phyloP scores from a whole-genome alignment of 2,888 invertebrate species.

The Sphaerophoria taeniata region DNA sequence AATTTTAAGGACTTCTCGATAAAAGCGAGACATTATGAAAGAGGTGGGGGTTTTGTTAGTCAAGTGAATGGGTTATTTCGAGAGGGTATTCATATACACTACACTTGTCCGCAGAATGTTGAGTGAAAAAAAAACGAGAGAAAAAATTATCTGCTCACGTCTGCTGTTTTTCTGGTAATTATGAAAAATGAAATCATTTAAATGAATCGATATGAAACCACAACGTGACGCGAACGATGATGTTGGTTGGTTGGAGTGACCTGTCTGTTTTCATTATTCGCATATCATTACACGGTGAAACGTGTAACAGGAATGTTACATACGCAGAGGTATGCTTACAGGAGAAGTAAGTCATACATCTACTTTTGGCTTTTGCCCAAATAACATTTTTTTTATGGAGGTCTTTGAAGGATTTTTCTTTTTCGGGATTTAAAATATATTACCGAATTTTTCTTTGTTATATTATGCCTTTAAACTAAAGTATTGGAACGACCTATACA shows the following conservation, averaged over 20 bases:
- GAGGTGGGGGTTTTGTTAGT: not conserved
- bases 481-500: no score
- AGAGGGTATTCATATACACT: not conserved
- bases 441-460: no score
- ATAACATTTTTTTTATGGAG: no score
- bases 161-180: conserved; percentile 46
- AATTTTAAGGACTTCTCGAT: conserved; percentile 50
- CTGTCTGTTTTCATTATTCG: not conserved
- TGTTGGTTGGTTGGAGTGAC: not conserved
- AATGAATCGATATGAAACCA: conserved; percentile 26
- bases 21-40: not conserved
- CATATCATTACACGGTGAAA: not conserved
- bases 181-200: conserved; percentile 49
- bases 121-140: not conserved
- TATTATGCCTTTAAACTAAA: no score
- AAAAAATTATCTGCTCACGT: conserved; percentile 29
- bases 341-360: no score
- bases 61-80: not conserved
- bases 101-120: conserved; percentile 35
- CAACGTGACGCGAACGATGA: not conserved
- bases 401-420: no score
- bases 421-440: no score
- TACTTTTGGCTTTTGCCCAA: no score
- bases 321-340: no score
- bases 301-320: no score